These are phyloP conservation scores for Geopemphigus sp. DNA, from an alignment of 1,140 invertebrate species.

Conservation along the genomic window DNA sequence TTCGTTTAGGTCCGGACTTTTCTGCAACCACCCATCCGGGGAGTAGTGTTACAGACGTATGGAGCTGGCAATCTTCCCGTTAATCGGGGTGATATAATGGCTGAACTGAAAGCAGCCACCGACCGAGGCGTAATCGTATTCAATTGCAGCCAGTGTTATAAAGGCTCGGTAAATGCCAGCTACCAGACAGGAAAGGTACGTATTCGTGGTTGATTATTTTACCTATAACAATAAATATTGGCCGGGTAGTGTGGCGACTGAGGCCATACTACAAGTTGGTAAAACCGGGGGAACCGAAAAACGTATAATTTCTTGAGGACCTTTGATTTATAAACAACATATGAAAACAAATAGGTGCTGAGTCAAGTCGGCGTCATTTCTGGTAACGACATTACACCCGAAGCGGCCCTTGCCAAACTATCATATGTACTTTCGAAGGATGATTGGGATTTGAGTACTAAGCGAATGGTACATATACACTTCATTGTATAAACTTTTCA, in stretches of 20 bases:
- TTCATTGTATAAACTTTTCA: too few species aligned
- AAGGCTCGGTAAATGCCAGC: slow-evolving; percentile 68
- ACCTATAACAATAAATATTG: too few species aligned
- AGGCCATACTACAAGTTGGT: not conserved
- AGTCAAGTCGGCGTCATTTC: slow-evolving; percentile 73
- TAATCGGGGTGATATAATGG: slow-evolving; percentile 77
- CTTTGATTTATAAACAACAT: too few species aligned
- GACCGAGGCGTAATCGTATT: slow-evolving; percentile 83
- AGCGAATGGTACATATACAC: slow-evolving; percentile 62
- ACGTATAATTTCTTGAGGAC: too few species aligned
- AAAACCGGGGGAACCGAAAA: too few species aligned
- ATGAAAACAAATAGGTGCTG: slow-evolving; percentile 56
- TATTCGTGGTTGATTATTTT: not conserved
- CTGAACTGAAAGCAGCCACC: slow-evolving; percentile 70
- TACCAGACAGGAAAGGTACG: slow-evolving; percentile 82
- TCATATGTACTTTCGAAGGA: slow-evolving; percentile 84
- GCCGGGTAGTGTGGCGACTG: too few species aligned
- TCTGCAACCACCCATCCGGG: slow-evolving; percentile 78
- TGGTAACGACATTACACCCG: slow-evolving; percentile 92
- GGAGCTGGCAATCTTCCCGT: slow-evolving; percentile 90
- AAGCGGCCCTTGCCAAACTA: slow-evolving; percentile 89
- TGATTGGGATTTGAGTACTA: slow-evolving; percentile 72
- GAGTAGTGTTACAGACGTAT: slow-evolving; percentile 88
- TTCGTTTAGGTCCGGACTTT: slow-evolving; percentile 66
- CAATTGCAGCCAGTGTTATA: slow-evolving; percentile 87